phyloP scores from a whole-genome alignment of 2,888 invertebrate genomes.

The Abrostola tripartita region DNA sequence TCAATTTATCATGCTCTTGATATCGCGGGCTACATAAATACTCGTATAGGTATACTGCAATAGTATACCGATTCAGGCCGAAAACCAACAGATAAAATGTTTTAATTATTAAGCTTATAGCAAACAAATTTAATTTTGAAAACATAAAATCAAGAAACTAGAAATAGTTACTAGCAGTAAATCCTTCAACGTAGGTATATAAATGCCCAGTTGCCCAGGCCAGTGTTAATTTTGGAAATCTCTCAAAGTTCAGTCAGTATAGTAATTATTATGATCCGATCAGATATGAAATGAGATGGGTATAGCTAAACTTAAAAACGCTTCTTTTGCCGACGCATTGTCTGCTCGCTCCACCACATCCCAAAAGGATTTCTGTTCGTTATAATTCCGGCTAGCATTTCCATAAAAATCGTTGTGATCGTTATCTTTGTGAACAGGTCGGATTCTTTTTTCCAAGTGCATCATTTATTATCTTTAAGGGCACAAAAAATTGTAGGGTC shows the following conservation, averaged over 20 bases:
- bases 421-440: slow-evolving; percentile 87
- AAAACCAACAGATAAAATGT: too few relatives aligned
- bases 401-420: slow-evolving; percentile 87
- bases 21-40: too few relatives aligned
- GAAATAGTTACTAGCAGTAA: too few relatives aligned
- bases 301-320: slow-evolving; percentile 62
- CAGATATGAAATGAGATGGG: slow-evolving; percentile 64
- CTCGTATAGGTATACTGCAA: too few relatives aligned
- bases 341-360: slow-evolving; percentile 85
- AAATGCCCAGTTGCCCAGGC: not conserved
- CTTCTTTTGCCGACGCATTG: slow-evolving; percentile 83
- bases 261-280: slow-evolving; percentile 64
- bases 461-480: slow-evolving; percentile 87
- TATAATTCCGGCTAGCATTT: slow-evolving; percentile 87
- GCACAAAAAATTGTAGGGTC: slow-evolving; percentile 83
- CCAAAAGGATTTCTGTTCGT: slow-evolving; percentile 85
- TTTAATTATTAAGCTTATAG: too few relatives aligned
- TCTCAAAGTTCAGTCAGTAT: slow-evolving; percentile 8
- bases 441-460: slow-evolving; percentile 84
- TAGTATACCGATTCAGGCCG: too few relatives aligned
- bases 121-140: too few relatives aligned
- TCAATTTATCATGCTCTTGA: not conserved
- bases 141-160: too few relatives aligned
- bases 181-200: too few relatives aligned
- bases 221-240: not conserved